phyloP scores from a whole-genome alignment of 2,888 invertebrate genomes.

The Atherix ibis region DNA sequence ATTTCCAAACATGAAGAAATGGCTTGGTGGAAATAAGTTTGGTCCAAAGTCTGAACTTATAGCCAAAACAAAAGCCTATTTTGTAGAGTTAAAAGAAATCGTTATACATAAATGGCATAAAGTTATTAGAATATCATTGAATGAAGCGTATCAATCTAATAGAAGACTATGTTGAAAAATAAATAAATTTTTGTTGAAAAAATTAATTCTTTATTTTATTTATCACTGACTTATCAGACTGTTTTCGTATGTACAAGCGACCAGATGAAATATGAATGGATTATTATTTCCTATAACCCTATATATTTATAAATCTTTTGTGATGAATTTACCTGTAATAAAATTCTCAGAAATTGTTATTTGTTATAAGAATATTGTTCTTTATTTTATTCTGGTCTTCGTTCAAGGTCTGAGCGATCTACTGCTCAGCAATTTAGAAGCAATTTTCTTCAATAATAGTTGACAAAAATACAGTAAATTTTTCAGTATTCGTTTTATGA shows the following conservation, averaged over 20 bases:
- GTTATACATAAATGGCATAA: neutral
- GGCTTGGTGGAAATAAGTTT: neutral
- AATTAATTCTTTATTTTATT: neutral
- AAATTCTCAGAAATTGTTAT: too few species aligned
- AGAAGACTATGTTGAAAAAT: neutral
- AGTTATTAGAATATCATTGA: neutral
- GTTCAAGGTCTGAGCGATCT: too few species aligned
- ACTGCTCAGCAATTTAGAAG: too few species aligned
- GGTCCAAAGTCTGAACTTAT: neutral
- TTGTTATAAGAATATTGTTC: too few species aligned
- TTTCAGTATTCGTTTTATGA: too few species aligned
- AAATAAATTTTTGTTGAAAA: neutral
- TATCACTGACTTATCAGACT: neutral
- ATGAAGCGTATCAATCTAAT: neutral
- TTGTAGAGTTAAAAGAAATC: neutral
- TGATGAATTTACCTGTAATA: too few species aligned
- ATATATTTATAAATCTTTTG: too few species aligned
- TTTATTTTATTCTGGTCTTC: too few species aligned
- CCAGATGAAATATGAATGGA: too few species aligned
- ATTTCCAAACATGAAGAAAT: neutral
- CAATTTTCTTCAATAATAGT: too few species aligned
- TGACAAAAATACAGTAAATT: too few species aligned
- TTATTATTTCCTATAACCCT: too few species aligned
- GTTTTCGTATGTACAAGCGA: neutral
- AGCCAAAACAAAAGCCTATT: neutral